These are phyloP conservation scores for Agrilus cyanescens DNA, from an alignment of 2,888 invertebrate genomes.

Conservation along the genomic window DNA sequence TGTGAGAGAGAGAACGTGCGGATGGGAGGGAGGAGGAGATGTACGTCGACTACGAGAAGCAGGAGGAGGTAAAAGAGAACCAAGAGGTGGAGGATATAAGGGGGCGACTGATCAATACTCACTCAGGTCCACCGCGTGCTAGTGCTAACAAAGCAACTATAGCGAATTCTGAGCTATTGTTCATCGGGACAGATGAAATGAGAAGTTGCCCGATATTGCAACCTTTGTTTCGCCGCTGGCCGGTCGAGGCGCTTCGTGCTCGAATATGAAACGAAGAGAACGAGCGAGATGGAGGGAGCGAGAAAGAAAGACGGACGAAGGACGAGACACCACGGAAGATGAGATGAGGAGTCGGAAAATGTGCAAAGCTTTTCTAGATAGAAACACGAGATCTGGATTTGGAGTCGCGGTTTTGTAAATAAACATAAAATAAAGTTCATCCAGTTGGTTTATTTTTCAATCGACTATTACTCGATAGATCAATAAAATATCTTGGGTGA, in stretches of 20 bases:
- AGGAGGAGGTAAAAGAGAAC: constrained; percentile 8
- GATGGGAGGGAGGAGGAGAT: constrained; percentile 10
- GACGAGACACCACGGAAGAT: constrained; percentile 1
- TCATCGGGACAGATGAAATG: constrained; percentile 38
- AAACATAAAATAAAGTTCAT: too few relatives aligned
- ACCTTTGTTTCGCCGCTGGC: constrained; percentile 12
- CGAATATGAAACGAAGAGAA: not conserved
- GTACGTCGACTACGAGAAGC: constrained; percentile 15
- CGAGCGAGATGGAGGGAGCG: constrained; percentile 1
- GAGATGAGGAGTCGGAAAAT: not conserved
- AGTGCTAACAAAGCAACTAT: constrained; percentile 40
- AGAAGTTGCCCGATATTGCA: constrained; percentile 32
- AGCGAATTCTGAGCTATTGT: constrained; percentile 39
- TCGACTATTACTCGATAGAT: too few relatives aligned
- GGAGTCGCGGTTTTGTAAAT: too few relatives aligned
- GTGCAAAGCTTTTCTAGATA: too few relatives aligned
- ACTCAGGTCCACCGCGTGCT: constrained; percentile 38
- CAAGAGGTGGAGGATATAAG: constrained; percentile 2
- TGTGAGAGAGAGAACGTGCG: constrained; percentile 9
- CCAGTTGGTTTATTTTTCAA: too few relatives aligned
- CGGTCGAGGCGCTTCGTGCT: too few relatives aligned
- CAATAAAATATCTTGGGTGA: too few relatives aligned
- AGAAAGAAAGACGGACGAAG: constrained; percentile 10
- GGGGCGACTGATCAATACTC: constrained; percentile 37
- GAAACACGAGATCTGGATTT: too few relatives aligned